Percentiles rank a stretch among this genome's conserved stretches.
Evolutionary conservation across 2,888 invertebrate genomes (phyloP).

Genomic region (Scrobipalpa costella): DNA sequence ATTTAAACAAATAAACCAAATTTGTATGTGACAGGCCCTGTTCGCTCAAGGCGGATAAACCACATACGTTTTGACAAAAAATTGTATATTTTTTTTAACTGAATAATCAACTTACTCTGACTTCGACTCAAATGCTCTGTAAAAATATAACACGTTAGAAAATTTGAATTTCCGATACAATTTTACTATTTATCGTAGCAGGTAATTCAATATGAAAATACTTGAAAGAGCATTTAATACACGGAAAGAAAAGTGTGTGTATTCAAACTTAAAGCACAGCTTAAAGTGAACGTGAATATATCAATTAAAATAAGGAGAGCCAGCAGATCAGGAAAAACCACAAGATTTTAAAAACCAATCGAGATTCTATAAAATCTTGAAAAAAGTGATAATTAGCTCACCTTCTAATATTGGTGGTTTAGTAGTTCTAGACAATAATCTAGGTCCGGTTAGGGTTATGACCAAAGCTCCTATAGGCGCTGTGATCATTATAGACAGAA

Average conservation of each 20-base stretch:
- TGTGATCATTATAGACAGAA: constrained; percentile 88
- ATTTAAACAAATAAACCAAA: constrained; percentile 11
- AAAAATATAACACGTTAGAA: constrained; percentile 11
- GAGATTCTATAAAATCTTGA: too few species aligned
- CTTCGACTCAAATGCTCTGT: constrained; percentile 18
- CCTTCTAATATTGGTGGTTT: constrained; percentile 79
- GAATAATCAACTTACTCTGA: constrained; percentile 19
- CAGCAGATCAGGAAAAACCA: too few species aligned
- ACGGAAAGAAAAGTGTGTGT: too few species aligned
- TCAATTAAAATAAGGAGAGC: too few species aligned
- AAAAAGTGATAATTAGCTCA: constrained; percentile 34
- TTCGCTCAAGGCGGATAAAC: constrained; percentile 20
- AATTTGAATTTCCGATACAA: too few species aligned
- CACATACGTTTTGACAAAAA: constrained; percentile 8
- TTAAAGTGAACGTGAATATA: too few species aligned
- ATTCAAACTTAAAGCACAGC: too few species aligned
- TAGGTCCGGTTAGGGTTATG: constrained; percentile 85
- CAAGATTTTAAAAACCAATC: too few species aligned
- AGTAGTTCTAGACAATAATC: constrained; percentile 85
- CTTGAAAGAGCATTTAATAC: too few species aligned
- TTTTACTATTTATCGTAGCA: too few species aligned
- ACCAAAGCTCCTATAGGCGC: constrained; percentile 88
- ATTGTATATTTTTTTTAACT: neutral
- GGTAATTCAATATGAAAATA: too few species aligned
- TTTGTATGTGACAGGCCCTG: constrained; percentile 17